These are phyloP conservation scores for Notiomystis cincta DNA, from an alignment of 2,113 vertebrate species.

Conservation along the genomic window DNA sequence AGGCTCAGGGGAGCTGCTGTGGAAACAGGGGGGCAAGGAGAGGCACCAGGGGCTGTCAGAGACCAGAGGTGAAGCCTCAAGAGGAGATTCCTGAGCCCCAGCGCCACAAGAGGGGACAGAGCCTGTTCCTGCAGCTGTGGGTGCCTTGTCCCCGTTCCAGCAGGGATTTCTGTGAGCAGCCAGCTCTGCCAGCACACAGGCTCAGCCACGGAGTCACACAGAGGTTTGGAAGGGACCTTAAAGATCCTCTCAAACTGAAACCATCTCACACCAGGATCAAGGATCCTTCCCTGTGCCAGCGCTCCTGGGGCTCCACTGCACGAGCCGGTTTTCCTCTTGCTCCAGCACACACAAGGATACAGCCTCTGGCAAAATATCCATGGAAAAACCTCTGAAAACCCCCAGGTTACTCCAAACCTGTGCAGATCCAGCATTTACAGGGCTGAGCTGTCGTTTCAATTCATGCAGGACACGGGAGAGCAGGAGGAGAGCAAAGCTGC, in stretches of 20 bases:
- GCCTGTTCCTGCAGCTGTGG: not conserved
- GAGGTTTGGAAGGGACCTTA: not conserved
- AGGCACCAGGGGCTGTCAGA: rapidly evolving
- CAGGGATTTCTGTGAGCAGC: not conserved
- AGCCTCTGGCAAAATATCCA: not conserved
- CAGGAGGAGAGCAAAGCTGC: not conserved
- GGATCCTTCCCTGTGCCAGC: not conserved
- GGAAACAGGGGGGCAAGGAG: not conserved
- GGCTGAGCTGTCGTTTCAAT: not conserved
- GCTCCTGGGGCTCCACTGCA: not conserved
- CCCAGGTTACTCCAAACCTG: not conserved
- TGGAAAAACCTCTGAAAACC: not conserved
- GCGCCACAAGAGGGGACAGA: rapidly evolving
- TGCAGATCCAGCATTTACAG: rapidly evolving
- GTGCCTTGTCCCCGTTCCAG: not conserved
- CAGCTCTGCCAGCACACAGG: not conserved
- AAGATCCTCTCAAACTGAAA: not conserved
- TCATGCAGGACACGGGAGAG: not conserved
- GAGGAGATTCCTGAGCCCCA: not conserved
- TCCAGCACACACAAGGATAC: not conserved
- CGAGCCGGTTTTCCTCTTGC: not conserved
- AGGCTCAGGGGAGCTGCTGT: not conserved
- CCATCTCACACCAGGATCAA: not conserved
- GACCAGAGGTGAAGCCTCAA: not conserved
- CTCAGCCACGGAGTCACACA: not conserved